Base-by-base conservation (phyloP, 1,140 invertebrate genomes). In the Diuraphis noxia region DNA sequence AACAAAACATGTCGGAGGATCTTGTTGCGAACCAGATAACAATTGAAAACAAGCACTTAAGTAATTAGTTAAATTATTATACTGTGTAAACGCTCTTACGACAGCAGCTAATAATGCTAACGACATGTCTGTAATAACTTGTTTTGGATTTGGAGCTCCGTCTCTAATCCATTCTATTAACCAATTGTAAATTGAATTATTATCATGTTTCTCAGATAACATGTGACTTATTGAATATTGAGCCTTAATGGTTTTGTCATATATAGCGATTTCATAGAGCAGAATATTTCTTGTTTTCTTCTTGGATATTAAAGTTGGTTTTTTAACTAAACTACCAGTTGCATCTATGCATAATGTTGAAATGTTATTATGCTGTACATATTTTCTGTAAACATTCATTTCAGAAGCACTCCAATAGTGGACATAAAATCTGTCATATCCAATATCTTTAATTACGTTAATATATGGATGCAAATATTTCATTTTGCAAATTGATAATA, bases 101-200 rank as follows among this genome's bases (percentile, higher is more conserved):
- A 43, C 30, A 77, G 72, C 92, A 90, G 7, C 91, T 86, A 92
- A 92, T 43, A 36, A 92, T 38, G 91, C 91, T 30, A 63, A 25
- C 38, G 52, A 92, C 49, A 92, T 40, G 91, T 93, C 93, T 43
- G 63, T 92, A 1, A 93, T 92, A 25, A 93, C 90, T 89, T 89
- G 88, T 56, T 92, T 92, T 77, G 93, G 93, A 72, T 17, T 41
- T 38, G 93, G 92, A 19, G 92, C 92, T 23, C 92, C 93, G 25
- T 84, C 77, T 40, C 92, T 72, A 38, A 92, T 91, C 92, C 92
- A 93, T 30, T 93, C 86, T 30, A 49, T 46, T 9, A 49, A 19
- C 30, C 84, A 86, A 49, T 49, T 7, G 7, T 49, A 86, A 17
- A 86, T 49, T 3, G 43, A 86, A 36, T 86, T 86, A 21, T 93